A percentile compares a stretch with the other conserved stretches of the same genome.
phyloP scores from a whole-genome alignment of 2,797 vertebrate species.

The Ciconia nigra region DNA sequence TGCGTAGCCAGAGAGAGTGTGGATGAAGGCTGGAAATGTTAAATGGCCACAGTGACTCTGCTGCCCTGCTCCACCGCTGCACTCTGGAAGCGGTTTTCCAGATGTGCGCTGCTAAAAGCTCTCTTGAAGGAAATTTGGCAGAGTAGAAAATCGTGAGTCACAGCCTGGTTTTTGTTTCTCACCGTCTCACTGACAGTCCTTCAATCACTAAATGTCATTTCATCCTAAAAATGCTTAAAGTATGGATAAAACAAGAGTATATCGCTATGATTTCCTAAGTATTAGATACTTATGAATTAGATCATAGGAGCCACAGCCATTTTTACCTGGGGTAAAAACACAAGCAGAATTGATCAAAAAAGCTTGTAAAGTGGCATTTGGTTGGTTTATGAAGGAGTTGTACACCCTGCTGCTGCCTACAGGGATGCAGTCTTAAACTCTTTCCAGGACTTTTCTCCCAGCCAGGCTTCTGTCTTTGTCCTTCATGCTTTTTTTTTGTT shows the following conservation, averaged over 20 bases:
- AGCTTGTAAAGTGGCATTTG: background rate
- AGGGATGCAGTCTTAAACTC: too few relatives aligned
- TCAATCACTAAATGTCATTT: background rate
- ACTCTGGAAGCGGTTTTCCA: background rate
- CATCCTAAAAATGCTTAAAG: background rate
- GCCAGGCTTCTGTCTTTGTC: background rate
- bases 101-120: background rate
- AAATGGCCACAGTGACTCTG: accelerated
- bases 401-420: accelerated
- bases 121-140: background rate
- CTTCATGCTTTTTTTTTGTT: background rate
- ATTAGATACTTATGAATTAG: too few relatives aligned
- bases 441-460: background rate
- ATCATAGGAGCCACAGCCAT: background rate
- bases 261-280: background rate
- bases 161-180: background rate
- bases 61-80: too few relatives aligned
- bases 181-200: background rate
- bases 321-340: background rate
- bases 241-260: background rate
- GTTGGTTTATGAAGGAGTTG: background rate
- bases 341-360: background rate
- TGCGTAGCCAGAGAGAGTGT: accelerated
- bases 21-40: too few relatives aligned
- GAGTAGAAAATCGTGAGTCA: background rate